Evolutionary conservation across 2,113 vertebrate genomes (phyloP).

Genomic region (Pollimyrus isidori): DNA sequence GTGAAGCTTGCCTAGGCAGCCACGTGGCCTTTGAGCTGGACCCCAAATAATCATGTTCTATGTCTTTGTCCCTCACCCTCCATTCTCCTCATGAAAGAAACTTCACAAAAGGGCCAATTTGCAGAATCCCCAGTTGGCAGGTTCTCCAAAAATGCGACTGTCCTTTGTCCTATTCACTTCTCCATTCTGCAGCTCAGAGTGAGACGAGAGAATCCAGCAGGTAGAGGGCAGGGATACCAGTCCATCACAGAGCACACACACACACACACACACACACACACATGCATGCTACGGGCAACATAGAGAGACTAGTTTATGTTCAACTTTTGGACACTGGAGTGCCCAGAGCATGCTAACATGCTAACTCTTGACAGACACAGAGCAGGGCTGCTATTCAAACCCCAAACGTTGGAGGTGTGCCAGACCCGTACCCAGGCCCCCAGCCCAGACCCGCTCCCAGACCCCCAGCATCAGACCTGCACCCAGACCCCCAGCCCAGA

Average conservation of each 20-base stretch:
- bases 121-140: not conserved
- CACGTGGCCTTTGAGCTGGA: not conserved
- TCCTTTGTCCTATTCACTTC: not conserved
- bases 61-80: not conserved
- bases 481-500: not conserved
- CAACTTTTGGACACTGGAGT: not conserved
- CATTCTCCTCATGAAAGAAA: not conserved
- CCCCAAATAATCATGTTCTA: not conserved
- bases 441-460: too few species aligned
- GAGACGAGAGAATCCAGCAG: not conserved
- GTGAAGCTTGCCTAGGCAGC: not conserved
- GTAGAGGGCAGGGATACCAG: not conserved
- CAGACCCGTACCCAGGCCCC: too few species aligned
- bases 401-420: not conserved
- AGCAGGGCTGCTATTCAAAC: not conserved
- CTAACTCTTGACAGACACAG: not conserved
- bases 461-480: not conserved
- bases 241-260: not conserved
- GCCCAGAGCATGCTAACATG: not conserved
- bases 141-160: not conserved
- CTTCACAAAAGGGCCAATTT: not conserved
- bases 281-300: not conserved
- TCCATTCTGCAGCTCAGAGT: not conserved
- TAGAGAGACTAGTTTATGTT: not conserved
- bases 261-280: not conserved